These are phyloP conservation scores for Hypsibius dujardini DNA, from an alignment of 1,140 invertebrate genomes.

Conservation along the genomic window DNA sequence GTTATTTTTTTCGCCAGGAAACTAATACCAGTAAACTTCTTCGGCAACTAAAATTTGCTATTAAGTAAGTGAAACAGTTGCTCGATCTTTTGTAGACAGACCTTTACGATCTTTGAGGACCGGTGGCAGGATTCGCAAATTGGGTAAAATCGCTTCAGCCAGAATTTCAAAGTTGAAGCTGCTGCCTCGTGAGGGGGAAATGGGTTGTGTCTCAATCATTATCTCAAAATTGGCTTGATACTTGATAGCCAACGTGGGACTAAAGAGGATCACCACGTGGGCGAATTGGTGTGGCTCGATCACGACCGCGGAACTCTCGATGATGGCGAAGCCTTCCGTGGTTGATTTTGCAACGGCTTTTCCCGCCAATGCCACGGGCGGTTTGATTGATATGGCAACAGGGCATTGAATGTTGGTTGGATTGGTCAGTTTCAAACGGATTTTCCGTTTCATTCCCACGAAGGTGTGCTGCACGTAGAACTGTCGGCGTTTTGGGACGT, in stretches of 20 bases:
- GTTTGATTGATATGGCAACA: too few species aligned
- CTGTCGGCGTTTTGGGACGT: neutral
- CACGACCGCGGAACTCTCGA: neutral
- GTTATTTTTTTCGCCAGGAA: too few species aligned
- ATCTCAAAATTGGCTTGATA: neutral
- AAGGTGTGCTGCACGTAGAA: conserved; percentile 13
- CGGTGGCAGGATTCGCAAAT: neutral
- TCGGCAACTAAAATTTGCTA: too few species aligned
- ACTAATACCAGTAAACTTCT: too few species aligned
- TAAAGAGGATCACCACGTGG: neutral
- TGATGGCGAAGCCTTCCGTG: neutral
- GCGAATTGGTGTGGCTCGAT: conserved; percentile 6
- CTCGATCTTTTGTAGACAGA: too few species aligned
- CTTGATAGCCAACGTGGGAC: neutral
- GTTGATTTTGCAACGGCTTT: neutral
- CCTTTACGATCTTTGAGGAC: neutral
- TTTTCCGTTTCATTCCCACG: neutral
- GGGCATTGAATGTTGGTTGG: neutral
- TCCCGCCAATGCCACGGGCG: neutral
- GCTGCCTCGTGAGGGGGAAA: too few species aligned
- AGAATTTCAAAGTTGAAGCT: neutral
- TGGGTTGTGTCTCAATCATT: neutral
- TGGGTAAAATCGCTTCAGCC: neutral
- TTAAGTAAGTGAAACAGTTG: too few species aligned
- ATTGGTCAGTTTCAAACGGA: neutral